A percentile compares a stretch with the other conserved stretches of the same genome.
phyloP scores from a whole-genome alignment of 2,888 invertebrate species.

The Metacarcinus magister region DNA sequence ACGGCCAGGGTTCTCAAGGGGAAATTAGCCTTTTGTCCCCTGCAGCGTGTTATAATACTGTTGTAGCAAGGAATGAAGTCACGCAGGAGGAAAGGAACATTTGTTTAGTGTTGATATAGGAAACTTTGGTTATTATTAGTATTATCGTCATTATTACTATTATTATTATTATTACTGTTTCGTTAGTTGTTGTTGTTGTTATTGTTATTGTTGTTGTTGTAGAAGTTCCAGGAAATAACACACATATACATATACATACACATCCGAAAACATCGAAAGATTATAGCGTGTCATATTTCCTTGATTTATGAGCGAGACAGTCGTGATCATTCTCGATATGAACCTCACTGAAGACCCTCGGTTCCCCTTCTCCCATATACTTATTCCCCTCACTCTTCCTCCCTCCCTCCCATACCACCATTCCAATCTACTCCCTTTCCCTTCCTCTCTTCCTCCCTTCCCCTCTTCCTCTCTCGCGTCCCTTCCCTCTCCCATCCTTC shows the following conservation, averaged over 20 bases:
- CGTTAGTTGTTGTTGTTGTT: not conserved
- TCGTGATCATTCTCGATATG: slow-evolving; percentile 45
- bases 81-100: not conserved
- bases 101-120: not conserved
- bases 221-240: not conserved
- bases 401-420: not conserved
- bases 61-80: not conserved
- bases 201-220: not conserved
- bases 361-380: not conserved
- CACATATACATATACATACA: not conserved
- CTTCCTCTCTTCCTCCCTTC: not conserved
- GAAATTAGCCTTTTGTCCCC: not conserved
- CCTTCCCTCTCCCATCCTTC: not conserved
- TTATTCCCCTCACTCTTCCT: not conserved
- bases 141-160: not conserved
- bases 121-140: not conserved
- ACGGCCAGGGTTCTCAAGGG: not conserved
- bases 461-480: not conserved
- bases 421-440: not conserved
- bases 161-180: not conserved
- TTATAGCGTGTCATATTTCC: not conserved
- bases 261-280: not conserved
- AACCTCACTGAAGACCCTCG: not conserved
- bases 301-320: slow-evolving; percentile 11
- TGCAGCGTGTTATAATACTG: not conserved